A percentile compares a stretch with the other conserved stretches of the same genome.
Conservation (phyloP, 1,140 invertebrate genomes). For the Theocolax elegans region DNA sequence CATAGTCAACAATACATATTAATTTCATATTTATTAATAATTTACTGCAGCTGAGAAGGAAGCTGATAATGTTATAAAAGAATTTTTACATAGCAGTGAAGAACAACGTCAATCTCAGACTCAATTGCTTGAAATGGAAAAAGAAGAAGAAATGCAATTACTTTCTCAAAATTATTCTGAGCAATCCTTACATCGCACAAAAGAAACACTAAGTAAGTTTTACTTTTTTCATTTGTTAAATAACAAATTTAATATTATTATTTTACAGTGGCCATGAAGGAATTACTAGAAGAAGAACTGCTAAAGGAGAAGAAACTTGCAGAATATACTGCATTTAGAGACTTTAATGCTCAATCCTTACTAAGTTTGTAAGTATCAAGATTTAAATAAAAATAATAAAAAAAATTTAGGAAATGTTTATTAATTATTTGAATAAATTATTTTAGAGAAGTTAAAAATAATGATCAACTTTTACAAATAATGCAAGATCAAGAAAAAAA, state of each 20-base stretch:
- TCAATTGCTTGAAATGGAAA: slow-evolving; percentile 74
- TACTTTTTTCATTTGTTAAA: slow-evolving; percentile 7
- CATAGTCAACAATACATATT: slow-evolving; percentile 30
- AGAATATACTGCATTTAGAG: slow-evolving; percentile 71
- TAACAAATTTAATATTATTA: slow-evolving; percentile 23
- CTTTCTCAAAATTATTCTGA: slow-evolving; percentile 68
- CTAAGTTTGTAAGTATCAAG: slow-evolving; percentile 61
- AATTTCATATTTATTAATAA: too few species aligned
- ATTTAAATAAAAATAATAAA: not conserved
- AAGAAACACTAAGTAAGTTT: slow-evolving; percentile 62
- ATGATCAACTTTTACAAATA: slow-evolving; percentile 70
- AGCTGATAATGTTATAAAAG: slow-evolving; percentile 73
- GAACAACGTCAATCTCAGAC: slow-evolving; percentile 71
- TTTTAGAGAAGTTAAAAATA: slow-evolving; percentile 70
- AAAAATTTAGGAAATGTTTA: slow-evolving; percentile 17
- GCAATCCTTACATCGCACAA: slow-evolving; percentile 60
- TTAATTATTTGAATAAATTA: slow-evolving; percentile 18
- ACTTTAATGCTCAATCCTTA: slow-evolving; percentile 70
- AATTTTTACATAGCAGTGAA: slow-evolving; percentile 72
- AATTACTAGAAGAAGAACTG: slow-evolving; percentile 74
- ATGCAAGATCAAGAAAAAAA: slow-evolving; percentile 72
- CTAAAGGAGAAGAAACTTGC: slow-evolving; percentile 69
- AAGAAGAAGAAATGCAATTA: slow-evolving; percentile 72
- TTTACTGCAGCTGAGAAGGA: slow-evolving; percentile 71
- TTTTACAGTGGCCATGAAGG: slow-evolving; percentile 74